Base-by-base conservation (phyloP, 2,113 vertebrate species). In the Petroica traversi region DNA sequence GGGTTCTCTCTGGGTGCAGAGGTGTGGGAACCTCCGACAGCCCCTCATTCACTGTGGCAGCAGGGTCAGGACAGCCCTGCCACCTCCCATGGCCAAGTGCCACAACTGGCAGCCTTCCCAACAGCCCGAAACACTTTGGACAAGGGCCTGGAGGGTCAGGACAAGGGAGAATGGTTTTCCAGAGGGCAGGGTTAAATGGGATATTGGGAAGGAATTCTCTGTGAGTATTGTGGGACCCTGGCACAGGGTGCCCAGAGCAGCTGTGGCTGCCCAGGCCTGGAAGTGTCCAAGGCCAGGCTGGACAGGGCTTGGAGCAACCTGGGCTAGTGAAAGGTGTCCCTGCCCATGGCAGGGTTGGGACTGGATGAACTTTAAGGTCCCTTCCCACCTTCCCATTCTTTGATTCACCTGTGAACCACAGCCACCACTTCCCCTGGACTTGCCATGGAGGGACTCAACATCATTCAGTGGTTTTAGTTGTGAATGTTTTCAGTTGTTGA, bases 291-390 rank as follows among this genome's bases (percentile, higher is more conserved):
- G 34, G 25, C 25, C 34, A 17, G 69, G 25, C 0, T 77, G 73
- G 38, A 61, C 0, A 0, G 9, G 8, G 23, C 46, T 29, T 61
- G 54, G 22, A 68, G 40, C 14, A 15, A 0, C 12, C 19, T 58
- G 51, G 36, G 19, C 0, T 1, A 3, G 43, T 1, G 12, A 33
- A 24, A 66, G 23, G 12, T 43, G 59, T 66, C 51, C 15, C 51
- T 64, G 43, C 8, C n/a, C 2, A 2, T 41, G 31, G 20, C 4
- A 41, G 17, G 29, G 5, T 5, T 26, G 31, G 20, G 0, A 26
- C 16, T 10, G 43, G 41, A 11, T 38, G 33, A 16, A 16, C 9
- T 64, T 66, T 55, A 23, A 34, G 12, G 14, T 51, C 45, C 51
- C 36, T 45, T 73, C 23, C 34, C 33, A 49, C 5, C 26, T 58